These are phyloP conservation scores for Tryphoninae sp. DNA, from an alignment of 2,888 invertebrate species.

Conservation along the genomic window DNA sequence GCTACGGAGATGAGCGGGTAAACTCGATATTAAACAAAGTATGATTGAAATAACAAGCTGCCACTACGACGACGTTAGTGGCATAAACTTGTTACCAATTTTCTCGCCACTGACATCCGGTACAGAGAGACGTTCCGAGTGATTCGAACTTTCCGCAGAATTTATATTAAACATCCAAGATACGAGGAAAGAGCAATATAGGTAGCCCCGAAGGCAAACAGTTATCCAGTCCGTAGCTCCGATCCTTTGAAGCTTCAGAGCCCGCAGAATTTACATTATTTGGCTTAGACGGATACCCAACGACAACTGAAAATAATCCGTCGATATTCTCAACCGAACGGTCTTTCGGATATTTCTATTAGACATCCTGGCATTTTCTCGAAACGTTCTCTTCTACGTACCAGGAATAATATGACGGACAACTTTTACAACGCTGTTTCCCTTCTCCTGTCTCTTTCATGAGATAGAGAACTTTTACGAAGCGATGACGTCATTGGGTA, in stretches of 20 bases:
- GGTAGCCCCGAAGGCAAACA: too few species aligned
- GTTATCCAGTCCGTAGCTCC: too few species aligned
- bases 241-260: not conserved
- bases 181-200: too few species aligned
- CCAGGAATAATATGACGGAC: too few species aligned
- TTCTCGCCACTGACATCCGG: conserved; percentile 13
- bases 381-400: not conserved
- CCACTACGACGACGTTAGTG: not conserved
- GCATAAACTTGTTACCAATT: conserved; percentile 20
- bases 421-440: too few species aligned
- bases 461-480: not conserved
- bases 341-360: not conserved
- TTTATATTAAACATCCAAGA: conserved; percentile 30
- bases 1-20: not conserved
- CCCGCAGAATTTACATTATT: not conserved
- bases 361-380: not conserved
- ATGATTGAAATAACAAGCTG: conserved; percentile 2
- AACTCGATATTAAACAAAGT: conserved; percentile 1
- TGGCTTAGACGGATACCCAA: not conserved
- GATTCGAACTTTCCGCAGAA: conserved; percentile 18
- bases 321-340: not conserved
- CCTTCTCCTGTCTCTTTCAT: not conserved
- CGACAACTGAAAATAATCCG: not conserved
- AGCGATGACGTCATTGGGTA: too few species aligned
- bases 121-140: conserved; percentile 1